A percentile compares a stretch with the other conserved stretches of the same genome.
Conservation (phyloP, 2,797 vertebrate genomes). For the Rhynchotus rufescens region DNA sequence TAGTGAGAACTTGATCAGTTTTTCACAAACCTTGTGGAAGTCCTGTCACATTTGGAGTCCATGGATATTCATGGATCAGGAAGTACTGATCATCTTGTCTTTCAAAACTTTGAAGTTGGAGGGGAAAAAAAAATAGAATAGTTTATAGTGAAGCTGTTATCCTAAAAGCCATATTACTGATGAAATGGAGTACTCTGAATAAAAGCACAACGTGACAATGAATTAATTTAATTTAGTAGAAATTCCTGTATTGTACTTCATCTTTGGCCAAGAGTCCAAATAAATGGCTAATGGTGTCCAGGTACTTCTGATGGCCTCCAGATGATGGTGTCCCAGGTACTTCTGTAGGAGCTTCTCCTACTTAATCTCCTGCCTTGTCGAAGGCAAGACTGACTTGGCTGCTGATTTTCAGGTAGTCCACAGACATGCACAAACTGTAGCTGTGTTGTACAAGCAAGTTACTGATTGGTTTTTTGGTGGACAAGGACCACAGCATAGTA, state of each 20-base stretch:
- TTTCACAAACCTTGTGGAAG: not conserved
- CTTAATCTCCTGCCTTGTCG: too few relatives aligned
- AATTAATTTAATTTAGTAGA: not conserved
- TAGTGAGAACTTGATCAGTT: not conserved
- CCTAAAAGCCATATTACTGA: not conserved
- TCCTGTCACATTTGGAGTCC: not conserved
- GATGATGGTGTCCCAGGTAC: not conserved
- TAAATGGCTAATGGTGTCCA: not conserved
- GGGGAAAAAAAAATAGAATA: not conserved
- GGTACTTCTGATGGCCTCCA: not conserved
- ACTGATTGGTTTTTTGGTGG: not conserved
- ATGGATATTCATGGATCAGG: not conserved
- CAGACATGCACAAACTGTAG: not conserved
- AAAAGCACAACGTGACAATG: not conserved
- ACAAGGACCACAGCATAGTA: too few relatives aligned
- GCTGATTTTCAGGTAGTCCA: not conserved
- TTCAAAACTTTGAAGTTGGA: not conserved
- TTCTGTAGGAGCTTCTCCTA: not conserved
- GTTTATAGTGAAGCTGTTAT: not conserved
- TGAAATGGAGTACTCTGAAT: not conserved
- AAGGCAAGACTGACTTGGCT: not conserved
- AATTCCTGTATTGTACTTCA: accelerated
- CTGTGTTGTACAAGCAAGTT: not conserved
- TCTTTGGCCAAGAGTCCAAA: not conserved
- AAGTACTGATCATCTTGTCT: not conserved